Base-by-base conservation (phyloP, 2,888 invertebrate genomes). In the Zelleria hepariella region DNA sequence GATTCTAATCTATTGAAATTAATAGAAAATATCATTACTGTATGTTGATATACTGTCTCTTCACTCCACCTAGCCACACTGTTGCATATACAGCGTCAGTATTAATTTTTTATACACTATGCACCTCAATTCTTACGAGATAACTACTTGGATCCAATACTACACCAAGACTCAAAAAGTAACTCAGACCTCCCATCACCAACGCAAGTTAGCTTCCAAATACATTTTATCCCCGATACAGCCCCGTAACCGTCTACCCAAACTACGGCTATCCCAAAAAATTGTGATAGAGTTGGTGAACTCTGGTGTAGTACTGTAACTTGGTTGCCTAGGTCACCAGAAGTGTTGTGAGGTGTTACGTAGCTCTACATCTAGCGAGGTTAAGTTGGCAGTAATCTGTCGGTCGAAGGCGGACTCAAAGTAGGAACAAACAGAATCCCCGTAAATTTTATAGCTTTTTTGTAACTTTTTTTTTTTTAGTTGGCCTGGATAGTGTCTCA, bases 351-450 rank as follows among this genome's bases (percentile, higher is more conserved):
- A 10, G 15, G 32, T 42, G 32, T 15, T 15, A 42, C 32, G n/a
- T 15, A 42, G 32, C 32, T 42, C 15, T 42, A 42, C 32, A 15
- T 42, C 32, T 42, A 42, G 32, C 32, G 32, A 42, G 15, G 32
- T 42, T 42, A 42, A 42, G 75, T 73, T 72, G 72, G 68, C 42
- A 49, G 55, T 60, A 64, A 62, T 67, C 68, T 68, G 71, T 73
- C 32, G 32, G 32, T 42, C 53, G 21, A 26, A 42, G 32, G 58
- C 32, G 15, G 32, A 15, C 15, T 42, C 32, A 15, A 15, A 8
- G 21, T 49, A 20, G 5, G 18, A 49, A 7, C 18, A 20, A 2
- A 49, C 7, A 49, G 18, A n/a, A 20, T 49, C 18, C 3, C 10
- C 5, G 10, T 32, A 65, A 67, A 67, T 67, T 68, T n/a, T n/a